Percentiles rank a stretch among this genome's conserved stretches.
Evolutionary conservation across 2,113 vertebrate genomes (phyloP).

Genomic region (Ceyx margarethae): DNA sequence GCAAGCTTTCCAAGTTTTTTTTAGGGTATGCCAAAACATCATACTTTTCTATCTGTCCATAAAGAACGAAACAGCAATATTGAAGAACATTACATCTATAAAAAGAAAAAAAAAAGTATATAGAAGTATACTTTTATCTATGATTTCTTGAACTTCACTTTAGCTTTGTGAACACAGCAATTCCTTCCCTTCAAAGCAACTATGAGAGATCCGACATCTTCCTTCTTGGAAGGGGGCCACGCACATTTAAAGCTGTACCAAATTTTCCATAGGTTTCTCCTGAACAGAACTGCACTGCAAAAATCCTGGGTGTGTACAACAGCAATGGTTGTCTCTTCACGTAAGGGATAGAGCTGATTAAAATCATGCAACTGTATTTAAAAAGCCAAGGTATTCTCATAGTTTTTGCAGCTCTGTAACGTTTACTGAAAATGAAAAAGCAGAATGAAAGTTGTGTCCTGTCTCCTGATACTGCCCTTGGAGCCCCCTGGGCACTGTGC

Average conservation of each 20-base stretch:
- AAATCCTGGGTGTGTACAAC: not conserved
- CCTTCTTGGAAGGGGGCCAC: not conserved
- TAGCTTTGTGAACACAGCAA: not conserved
- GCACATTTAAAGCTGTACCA: not conserved
- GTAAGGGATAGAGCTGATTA: not conserved
- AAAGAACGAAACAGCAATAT: not conserved
- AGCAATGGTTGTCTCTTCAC: not conserved
- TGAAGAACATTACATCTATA: not conserved
- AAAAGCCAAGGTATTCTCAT: not conserved
- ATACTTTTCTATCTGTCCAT: not conserved
- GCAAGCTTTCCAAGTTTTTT: slow-evolving; percentile 35
- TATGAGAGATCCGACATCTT: not conserved
- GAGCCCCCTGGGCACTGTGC: not conserved
- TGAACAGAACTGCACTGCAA: not conserved
- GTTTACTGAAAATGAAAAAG: not conserved
- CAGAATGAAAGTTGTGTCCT: not conserved
- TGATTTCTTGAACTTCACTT: not conserved
- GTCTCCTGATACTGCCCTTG: not conserved
- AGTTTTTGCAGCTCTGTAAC: not conserved
- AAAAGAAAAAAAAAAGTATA: not conserved
- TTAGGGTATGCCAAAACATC: not conserved
- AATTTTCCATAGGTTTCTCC: not conserved
- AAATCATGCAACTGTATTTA: not conserved
- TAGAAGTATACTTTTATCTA: not conserved
- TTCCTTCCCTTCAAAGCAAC: not conserved